Base-by-base conservation (phyloP, 2,113 vertebrate species). In the Silurus meridionalis region DNA sequence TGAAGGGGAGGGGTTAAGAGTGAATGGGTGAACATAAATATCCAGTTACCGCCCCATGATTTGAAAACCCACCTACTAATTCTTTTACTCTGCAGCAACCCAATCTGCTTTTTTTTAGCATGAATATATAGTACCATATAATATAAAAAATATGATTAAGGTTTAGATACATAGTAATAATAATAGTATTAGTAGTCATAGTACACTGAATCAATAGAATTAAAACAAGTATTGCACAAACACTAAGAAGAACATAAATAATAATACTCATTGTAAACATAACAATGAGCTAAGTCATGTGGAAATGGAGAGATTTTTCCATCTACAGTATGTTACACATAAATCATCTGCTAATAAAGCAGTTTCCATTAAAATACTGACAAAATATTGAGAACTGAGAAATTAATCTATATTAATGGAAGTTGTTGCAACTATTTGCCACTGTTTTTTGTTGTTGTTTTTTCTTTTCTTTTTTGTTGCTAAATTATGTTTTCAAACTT, bases 1-100 rank as follows among this genome's bases (percentile, higher is more conserved):
- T 8, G 25, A 66, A 84, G 53, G 25, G 80, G 19, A 67, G 83
- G 72, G 83, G 6, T 8, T 37, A 81, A 55, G 46, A 28, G 25
- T 6, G 74, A 52, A 37, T 83, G 81, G 67, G 87, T 13, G 66
- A 82, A 71, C 66, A 58, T 78, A 80, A 60, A 80, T 21, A 80
- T 55, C 15, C 78, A 61, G 57, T 61, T 80, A 25, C 81, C 2
- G 6, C n/a, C 23, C 78, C 46, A 60, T 17, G 19, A 23, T 17
- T 48, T 48, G 5, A 17, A 74, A 60, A 61, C 57, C 57, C 66
- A 37, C 75, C 86, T 82, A 75, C 85, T 58, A 60, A 28, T 77
- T 77, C 23, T 84, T 84, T 85, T 21, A 48, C 52, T 61, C 55
- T 61, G 21, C 66, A 60, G 21, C 48, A 52, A 52, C 9, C 72